Percentiles rank a stretch among this genome's conserved stretches.
Conservation (phyloP, 2,888 invertebrate species). For the Noctua pronuba region DNA sequence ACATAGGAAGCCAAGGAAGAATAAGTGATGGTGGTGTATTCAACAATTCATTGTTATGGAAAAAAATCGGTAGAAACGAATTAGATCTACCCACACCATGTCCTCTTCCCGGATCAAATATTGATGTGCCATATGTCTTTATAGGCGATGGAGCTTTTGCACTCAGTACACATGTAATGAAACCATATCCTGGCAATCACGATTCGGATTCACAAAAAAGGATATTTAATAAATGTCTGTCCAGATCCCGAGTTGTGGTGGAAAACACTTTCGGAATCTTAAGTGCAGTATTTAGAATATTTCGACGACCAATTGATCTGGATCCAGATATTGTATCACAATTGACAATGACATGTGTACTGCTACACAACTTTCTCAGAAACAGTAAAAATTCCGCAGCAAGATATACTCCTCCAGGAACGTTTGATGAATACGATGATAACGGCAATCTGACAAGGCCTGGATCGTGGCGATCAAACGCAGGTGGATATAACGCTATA, state of each 20-base stretch:
- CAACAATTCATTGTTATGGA: slow-evolving; percentile 63
- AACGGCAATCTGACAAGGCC: slow-evolving; percentile 39
- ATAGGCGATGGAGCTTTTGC: slow-evolving; percentile 71
- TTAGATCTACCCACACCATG: slow-evolving; percentile 64
- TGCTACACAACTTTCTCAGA: slow-evolving; percentile 67
- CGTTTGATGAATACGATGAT: slow-evolving; percentile 59
- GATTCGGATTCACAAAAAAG: slow-evolving; percentile 61
- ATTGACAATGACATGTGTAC: slow-evolving; percentile 70
- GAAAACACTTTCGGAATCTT: slow-evolving; percentile 68
- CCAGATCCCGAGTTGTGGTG: slow-evolving; percentile 62
- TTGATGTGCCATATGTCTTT: slow-evolving; percentile 69
- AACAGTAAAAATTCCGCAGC: slow-evolving; percentile 45
- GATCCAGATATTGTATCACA: slow-evolving; percentile 63
- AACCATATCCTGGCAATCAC: slow-evolving; percentile 69
- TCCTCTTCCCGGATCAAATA: slow-evolving; percentile 62
- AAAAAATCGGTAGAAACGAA: slow-evolving; percentile 61
- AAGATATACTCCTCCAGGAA: slow-evolving; percentile 59
- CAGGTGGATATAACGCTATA: slow-evolving; percentile 52
- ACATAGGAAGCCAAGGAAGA: slow-evolving; percentile 59
- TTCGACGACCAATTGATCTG: slow-evolving; percentile 54
- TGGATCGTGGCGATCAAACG: slow-evolving; percentile 56
- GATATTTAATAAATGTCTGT: slow-evolving; percentile 63
- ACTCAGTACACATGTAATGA: slow-evolving; percentile 67
- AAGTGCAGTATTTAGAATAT: slow-evolving; percentile 68
- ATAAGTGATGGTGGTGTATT: slow-evolving; percentile 48